A percentile compares a stretch with the other conserved stretches of the same genome.
phyloP scores from a whole-genome alignment of 2,888 invertebrate genomes.

The Phyllotreta cruciferae region DNA sequence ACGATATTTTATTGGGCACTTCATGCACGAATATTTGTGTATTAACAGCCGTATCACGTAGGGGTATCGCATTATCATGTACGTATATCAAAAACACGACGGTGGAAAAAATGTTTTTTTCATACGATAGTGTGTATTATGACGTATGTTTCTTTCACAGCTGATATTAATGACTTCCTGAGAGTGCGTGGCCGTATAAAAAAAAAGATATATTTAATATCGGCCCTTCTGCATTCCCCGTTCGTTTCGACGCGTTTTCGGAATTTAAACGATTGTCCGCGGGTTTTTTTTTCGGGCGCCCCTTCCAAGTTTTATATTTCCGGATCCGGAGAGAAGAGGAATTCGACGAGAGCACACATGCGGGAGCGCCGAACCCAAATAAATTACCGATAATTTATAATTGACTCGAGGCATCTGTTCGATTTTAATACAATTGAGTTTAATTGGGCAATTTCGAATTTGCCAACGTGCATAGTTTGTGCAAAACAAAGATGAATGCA shows the following conservation, averaged over 20 bases:
- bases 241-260: conserved; percentile 30
- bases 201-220: conserved; percentile 31
- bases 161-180: conserved; percentile 35
- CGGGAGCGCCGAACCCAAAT: no score
- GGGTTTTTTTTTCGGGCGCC: conserved; percentile 1
- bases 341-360: no score
- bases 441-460: no score
- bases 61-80: conserved; percentile 26
- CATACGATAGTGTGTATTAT: conserved; percentile 26
- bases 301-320: conserved; percentile 23
- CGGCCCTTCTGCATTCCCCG: conserved; percentile 27
- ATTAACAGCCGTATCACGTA: conserved; percentile 26
- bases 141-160: conserved; percentile 33
- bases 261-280: conserved; percentile 33
- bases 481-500: no score
- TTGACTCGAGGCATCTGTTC: no score
- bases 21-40: conserved; percentile 18
- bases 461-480: no score
- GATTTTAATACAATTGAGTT: no score
- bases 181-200: conserved; percentile 15
- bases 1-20: background rate
- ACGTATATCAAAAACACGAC: conserved; percentile 22
- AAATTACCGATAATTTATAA: no score
- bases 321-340: background rate
- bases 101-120: conserved; percentile 34